Percentiles rank a stretch among this genome's conserved stretches.
Conservation (phyloP, 2,888 invertebrate genomes). For the Ceriagrion tenellum region DNA sequence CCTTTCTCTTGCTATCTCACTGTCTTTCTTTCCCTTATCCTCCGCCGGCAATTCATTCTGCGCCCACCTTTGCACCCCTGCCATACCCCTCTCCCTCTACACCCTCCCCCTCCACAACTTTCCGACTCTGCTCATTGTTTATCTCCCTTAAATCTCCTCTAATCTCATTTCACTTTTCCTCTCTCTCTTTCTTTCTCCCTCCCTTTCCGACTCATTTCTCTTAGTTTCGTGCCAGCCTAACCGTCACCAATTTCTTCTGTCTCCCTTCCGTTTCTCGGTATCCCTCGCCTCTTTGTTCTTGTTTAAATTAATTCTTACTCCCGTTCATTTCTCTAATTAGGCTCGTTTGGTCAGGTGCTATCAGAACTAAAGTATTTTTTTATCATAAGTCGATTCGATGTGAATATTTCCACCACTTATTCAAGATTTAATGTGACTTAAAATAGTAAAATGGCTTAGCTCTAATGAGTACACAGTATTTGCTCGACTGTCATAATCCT, state of each 20-base stretch:
- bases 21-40: background rate
- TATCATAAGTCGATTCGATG: too few relatives aligned
- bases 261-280: background rate
- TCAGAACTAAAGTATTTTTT: too few relatives aligned
- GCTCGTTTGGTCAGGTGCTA: too few relatives aligned
- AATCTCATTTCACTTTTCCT: slow-evolving; percentile 28
- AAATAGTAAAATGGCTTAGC: too few relatives aligned
- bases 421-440: too few relatives aligned
- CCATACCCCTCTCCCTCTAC: background rate
- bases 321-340: too few relatives aligned
- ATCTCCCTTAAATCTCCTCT: slow-evolving; percentile 34
- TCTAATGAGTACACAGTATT: too few relatives aligned
- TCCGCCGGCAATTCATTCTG: background rate
- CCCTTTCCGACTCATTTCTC: background rate
- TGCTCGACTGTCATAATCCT: too few relatives aligned
- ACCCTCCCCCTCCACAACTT: background rate
- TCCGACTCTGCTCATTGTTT: slow-evolving; percentile 16
- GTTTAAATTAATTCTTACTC: background rate
- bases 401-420: too few relatives aligned
- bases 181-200: background rate
- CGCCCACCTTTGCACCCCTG: background rate
- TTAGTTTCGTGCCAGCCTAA: background rate
- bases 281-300: background rate
- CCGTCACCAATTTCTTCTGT: background rate
- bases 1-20: background rate